phyloP scores from a whole-genome alignment of 2,888 invertebrate genomes.

The Augiades crinisus region DNA sequence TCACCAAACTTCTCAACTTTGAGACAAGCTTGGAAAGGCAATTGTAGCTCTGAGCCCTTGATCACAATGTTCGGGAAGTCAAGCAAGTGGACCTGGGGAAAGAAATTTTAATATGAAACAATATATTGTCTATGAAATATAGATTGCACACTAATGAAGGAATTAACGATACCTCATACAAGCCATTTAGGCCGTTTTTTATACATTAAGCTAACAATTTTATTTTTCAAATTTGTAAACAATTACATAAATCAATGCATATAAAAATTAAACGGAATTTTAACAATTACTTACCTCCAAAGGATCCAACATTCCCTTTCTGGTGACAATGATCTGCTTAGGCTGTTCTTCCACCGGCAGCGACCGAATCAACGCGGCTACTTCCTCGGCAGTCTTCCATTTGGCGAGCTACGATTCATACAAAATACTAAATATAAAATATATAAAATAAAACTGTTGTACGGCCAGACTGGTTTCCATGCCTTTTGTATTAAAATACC shows the following conservation, averaged over 20 bases:
- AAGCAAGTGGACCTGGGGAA: conserved; percentile 92
- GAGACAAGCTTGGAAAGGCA: conserved; percentile 99
- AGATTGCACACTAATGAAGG: too few species aligned
- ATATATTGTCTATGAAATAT: too few species aligned
- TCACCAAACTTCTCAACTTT: conserved; percentile 99
- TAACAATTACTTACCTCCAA: conserved; percentile 89
- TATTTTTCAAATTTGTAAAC: too few species aligned
- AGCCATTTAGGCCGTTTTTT: too few species aligned
- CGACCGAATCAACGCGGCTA: conserved; percentile 98
- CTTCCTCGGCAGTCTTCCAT: conserved; percentile 99
- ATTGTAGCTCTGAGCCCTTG: conserved; percentile 98
- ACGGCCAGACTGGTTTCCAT: too few species aligned
- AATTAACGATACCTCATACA: too few species aligned
- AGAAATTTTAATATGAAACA: too few species aligned
- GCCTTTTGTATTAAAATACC: too few species aligned
- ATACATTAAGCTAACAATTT: background rate
- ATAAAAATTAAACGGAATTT: too few species aligned
- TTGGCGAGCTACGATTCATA: conserved; percentile 89
- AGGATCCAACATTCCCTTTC: conserved; percentile 99
- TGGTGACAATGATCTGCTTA: conserved; percentile 99
- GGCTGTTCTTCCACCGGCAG: conserved; percentile 99
- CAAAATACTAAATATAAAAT: background rate
- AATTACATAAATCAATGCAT: too few species aligned
- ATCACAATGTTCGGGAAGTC: conserved; percentile 99
- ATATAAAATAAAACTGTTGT: too few species aligned